Evolutionary conservation across 2,888 invertebrate genomes (phyloP).

Genomic region (Polyploca ridens): DNA sequence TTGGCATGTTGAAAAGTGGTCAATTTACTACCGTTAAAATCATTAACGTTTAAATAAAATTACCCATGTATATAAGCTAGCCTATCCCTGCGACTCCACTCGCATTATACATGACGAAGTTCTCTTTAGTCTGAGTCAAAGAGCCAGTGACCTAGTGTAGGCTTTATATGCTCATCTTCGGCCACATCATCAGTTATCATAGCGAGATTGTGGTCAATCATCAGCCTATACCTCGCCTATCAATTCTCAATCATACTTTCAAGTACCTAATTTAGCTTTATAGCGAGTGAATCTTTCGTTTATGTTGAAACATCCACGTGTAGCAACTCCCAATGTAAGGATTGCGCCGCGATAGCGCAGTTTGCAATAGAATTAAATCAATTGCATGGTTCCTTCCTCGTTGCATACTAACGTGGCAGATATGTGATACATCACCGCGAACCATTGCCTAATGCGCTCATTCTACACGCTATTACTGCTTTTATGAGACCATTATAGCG

Average conservation of each 20-base stretch:
- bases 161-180: too few relatives aligned
- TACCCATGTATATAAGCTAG: too few relatives aligned
- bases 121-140: too few relatives aligned
- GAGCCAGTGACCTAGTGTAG: too few relatives aligned
- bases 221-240: background rate
- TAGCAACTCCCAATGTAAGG: background rate
- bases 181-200: too few relatives aligned
- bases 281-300: background rate
- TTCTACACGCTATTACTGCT: background rate
- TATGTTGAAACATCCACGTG: background rate
- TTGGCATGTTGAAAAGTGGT: too few relatives aligned
- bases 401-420: background rate
- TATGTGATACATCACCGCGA: background rate
- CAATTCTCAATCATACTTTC: background rate
- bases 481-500: background rate
- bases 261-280: background rate
- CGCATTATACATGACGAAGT: too few relatives aligned
- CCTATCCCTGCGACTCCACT: too few relatives aligned
- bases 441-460: background rate
- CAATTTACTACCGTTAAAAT: too few relatives aligned
- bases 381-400: constrained; percentile 3
- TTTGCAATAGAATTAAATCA: background rate
- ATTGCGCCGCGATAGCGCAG: background rate
- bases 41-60: too few relatives aligned
- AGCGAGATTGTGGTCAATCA: too few relatives aligned